phyloP scores from a whole-genome alignment of 2,797 vertebrate species.

The Sparidentex hasta region DNA sequence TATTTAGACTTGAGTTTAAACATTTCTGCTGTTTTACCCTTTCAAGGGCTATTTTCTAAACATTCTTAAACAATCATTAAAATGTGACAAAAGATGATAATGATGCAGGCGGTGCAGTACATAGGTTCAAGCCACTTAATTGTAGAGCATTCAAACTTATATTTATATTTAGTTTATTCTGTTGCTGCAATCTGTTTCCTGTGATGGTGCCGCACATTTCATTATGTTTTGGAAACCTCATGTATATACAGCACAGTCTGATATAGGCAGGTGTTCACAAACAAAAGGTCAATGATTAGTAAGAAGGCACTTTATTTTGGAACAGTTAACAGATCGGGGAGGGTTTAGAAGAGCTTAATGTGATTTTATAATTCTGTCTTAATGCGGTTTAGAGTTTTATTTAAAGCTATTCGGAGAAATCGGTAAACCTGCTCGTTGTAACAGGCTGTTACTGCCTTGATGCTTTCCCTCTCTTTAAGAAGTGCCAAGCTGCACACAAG shows the following conservation, averaged over 20 bases:
- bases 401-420: background rate
- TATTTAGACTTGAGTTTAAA: constrained; percentile 43
- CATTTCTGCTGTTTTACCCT: constrained; percentile 57
- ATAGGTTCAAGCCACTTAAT: constrained; percentile 47
- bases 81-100: constrained; percentile 32
- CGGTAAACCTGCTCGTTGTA: background rate
- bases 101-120: constrained; percentile 19
- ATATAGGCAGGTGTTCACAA: constrained; percentile 4
- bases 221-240: constrained; percentile 10
- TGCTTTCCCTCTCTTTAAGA: constrained; percentile 10
- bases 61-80: constrained; percentile 44
- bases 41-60: constrained; percentile 75
- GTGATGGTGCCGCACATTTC: background rate
- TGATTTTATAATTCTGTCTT: background rate
- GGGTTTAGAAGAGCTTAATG: background rate
- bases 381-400: background rate
- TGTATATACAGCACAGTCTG: constrained; percentile 11
- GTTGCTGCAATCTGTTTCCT: constrained; percentile 29
- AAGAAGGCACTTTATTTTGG: constrained; percentile 29
- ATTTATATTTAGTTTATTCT: constrained; percentile 34
- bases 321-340: background rate
- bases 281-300: constrained; percentile 1
- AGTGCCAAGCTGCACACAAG: constrained; percentile 42
- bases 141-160: constrained; percentile 42
- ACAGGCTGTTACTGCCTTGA: background rate